These are phyloP conservation scores for Periphyllus acericola DNA, from an alignment of 2,888 invertebrate species.

Conservation along the genomic window DNA sequence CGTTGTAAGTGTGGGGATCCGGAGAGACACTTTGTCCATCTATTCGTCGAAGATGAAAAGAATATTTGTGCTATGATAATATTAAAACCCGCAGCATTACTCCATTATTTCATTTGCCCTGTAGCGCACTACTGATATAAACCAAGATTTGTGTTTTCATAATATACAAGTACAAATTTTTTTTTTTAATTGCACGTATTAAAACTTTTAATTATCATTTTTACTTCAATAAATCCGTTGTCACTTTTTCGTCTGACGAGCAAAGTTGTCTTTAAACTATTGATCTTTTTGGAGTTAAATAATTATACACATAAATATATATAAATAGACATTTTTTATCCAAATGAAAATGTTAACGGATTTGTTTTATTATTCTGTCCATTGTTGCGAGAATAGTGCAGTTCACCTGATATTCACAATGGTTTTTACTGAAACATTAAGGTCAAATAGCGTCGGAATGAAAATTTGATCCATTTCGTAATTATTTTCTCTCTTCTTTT, in stretches of 20 bases:
- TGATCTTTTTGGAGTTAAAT: too few relatives aligned
- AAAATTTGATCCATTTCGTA: background rate
- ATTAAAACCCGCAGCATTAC: background rate
- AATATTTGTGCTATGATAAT: too few relatives aligned
- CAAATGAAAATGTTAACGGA: background rate
- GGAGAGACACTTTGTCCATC: too few relatives aligned
- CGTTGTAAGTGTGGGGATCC: too few relatives aligned
- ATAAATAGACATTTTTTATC: background rate
- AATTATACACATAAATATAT: background rate
- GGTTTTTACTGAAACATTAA: background rate
- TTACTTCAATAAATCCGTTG: background rate
- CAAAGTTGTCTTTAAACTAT: background rate
- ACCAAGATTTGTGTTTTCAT: background rate
- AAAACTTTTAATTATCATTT: background rate
- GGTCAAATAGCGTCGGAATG: background rate
- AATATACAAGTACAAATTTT: background rate
- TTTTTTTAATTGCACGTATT: background rate
- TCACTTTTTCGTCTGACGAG: background rate
- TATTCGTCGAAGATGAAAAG: too few relatives aligned
- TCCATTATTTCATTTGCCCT: background rate
- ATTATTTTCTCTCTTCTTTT: background rate
- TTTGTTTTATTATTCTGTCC: background rate
- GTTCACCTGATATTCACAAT: background rate
- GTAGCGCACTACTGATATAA: background rate
- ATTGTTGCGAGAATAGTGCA: background rate